phyloP scores from a whole-genome alignment of 1,140 invertebrate genomes.

The Trinorchestia longiramus region DNA sequence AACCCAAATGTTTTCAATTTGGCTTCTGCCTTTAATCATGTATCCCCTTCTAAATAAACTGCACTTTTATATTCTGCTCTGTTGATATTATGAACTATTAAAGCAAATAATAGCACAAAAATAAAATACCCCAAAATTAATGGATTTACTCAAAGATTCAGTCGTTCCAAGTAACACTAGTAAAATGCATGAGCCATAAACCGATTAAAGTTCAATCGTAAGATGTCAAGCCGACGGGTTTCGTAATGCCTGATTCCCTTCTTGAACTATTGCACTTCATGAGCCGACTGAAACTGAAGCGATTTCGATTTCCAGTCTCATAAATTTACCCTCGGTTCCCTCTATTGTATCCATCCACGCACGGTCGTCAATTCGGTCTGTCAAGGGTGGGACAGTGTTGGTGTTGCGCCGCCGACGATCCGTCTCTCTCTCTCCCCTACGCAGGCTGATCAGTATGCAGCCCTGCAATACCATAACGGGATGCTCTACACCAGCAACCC shows the following conservation, averaged over 20 bases:
- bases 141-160: background rate
- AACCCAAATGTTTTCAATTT: background rate
- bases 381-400: background rate
- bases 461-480: conserved; percentile 63
- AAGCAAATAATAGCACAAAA: no score
- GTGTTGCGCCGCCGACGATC: background rate
- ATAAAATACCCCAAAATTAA: background rate
- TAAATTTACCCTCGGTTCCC: conserved; percentile 26
- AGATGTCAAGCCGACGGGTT: background rate
- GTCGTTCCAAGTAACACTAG: background rate
- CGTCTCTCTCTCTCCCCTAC: conserved; percentile 54
- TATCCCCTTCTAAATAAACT: no score
- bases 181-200: background rate
- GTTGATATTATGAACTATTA: no score
- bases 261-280: conserved; percentile 11
- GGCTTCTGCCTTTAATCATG: background rate
- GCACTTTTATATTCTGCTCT: no score
- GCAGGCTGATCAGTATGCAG: conserved; percentile 64
- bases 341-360: conserved; percentile 27
- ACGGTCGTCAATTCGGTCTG: conserved; percentile 8
- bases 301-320: conserved; percentile 42
- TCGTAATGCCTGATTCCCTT: background rate
- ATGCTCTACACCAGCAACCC: conserved; percentile 52
- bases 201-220: background rate
- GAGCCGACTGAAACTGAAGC: conserved; percentile 28